Base-by-base conservation (phyloP, 2,888 invertebrate species). In the Argyra leucocephala region DNA sequence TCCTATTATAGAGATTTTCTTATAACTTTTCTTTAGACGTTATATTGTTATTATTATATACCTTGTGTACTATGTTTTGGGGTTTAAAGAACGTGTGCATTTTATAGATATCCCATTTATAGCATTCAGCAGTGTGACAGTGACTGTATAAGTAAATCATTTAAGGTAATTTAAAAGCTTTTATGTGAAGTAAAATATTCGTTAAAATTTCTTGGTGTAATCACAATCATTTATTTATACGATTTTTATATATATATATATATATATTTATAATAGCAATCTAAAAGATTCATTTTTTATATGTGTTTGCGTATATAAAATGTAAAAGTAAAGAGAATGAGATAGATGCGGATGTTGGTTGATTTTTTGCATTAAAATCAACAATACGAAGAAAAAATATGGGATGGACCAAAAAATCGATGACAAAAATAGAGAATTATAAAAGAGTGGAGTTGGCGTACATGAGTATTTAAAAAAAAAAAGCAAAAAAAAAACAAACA, bases 391-490 rank as follows among this genome's bases (percentile, higher is more conserved):
- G 15, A 48, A 48, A 48, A 48, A 48, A 48, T 48, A 48, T 48
- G 48, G 48, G 48, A 48, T 48, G 48, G 48, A 48, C 48, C 48
- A 48, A 48, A 48, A 48, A 48, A 48, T 48, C 48, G 48, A 48
- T 48, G 48, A 48, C 48, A 48, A 48, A 37, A 37, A 48, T 48
- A 48, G 18, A 15, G 48, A 2, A 37, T 12, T 37, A 48, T 12
- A 18, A 48, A 48, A 48, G 18, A 18, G 48, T 48, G 18, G 48
- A 48, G 48, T 48, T 48, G 48, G 48, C n/a, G 48, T 48, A 48
- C 5, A 31, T 7, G 10, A 31, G 10, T 7, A 31, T 7, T 31
- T 7, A 31, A 31, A 31, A 31, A 31, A 31, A 10, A 31, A 31
- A 31, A 31, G 31, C 31, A 31, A 31, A 31, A 31, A 31, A 31